Conservation (phyloP, 2,113 vertebrate genomes). For the Carlito syrichta region DNA sequence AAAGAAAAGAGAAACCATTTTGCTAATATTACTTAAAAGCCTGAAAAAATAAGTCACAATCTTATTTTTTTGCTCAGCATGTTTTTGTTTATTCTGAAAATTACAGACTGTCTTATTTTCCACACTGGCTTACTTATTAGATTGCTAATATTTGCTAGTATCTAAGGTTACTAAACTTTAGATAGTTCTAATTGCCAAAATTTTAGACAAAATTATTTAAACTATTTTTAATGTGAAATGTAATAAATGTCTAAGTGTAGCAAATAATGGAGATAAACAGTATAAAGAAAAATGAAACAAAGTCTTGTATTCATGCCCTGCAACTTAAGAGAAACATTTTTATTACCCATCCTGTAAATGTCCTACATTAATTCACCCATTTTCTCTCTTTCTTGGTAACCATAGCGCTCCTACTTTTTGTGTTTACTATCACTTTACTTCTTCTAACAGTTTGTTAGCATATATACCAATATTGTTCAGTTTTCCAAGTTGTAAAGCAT, state of each 20-base stretch:
- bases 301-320: background rate
- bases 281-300: background rate
- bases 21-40: background rate
- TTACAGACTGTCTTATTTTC: background rate
- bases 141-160: no score
- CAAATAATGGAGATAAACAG: background rate
- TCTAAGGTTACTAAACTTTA: background rate
- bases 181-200: background rate
- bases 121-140: background rate
- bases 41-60: background rate
- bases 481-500: background rate
- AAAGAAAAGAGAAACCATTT: conserved; percentile 6
- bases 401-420: background rate
- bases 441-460: background rate
- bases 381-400: background rate
- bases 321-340: background rate
- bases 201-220: background rate
- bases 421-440: background rate
- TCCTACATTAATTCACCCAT: rapidly evolving
- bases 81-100: background rate
- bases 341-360: background rate
- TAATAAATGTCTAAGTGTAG: background rate
- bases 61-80: background rate
- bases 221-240: background rate
- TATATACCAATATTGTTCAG: background rate